Evolutionary conservation across 2,113 vertebrate genomes (phyloP).

Genomic region (Sarotherodon lohbergeri): DNA sequence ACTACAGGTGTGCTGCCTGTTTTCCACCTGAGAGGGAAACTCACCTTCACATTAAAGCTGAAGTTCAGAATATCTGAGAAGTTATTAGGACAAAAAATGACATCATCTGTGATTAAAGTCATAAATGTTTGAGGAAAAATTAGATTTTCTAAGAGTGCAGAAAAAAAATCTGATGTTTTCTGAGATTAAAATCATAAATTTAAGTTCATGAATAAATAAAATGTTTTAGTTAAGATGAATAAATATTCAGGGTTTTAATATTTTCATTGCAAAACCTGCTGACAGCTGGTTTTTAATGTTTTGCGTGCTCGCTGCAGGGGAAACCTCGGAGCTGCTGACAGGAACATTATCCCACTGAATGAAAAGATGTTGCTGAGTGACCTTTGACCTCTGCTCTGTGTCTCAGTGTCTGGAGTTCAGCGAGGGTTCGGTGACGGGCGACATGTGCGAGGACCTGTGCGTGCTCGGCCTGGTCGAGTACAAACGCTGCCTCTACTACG

Average conservation of each 20-base stretch:
- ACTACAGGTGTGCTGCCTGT: too few relatives aligned
- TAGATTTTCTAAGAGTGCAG: neutral
- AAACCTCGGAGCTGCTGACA: fast-evolving
- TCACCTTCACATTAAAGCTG: neutral
- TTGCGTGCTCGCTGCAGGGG: neutral
- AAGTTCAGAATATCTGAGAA: neutral
- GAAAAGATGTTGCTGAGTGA: neutral
- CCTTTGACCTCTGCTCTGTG: neutral
- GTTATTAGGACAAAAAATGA: neutral
- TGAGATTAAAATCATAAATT: neutral
- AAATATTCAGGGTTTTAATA: neutral
- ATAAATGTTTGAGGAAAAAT: neutral
- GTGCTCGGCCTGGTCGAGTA: slow-evolving; percentile 79
- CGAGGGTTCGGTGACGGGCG: slow-evolving; percentile 77
- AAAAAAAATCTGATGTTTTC: neutral
- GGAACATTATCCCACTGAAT: neutral
- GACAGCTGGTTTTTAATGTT: neutral
- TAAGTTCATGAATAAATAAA: neutral
- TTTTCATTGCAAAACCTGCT: neutral
- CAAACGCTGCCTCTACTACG: slow-evolving; percentile 87
- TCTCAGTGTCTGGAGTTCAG: slow-evolving; percentile 85
- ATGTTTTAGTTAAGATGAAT: neutral
- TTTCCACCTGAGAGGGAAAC: too few relatives aligned
- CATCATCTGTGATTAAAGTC: neutral
- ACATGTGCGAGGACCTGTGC: slow-evolving; percentile 92